These are phyloP conservation scores for Varecia variegata DNA, from an alignment of 2,797 vertebrate genomes.

Conservation along the genomic window DNA sequence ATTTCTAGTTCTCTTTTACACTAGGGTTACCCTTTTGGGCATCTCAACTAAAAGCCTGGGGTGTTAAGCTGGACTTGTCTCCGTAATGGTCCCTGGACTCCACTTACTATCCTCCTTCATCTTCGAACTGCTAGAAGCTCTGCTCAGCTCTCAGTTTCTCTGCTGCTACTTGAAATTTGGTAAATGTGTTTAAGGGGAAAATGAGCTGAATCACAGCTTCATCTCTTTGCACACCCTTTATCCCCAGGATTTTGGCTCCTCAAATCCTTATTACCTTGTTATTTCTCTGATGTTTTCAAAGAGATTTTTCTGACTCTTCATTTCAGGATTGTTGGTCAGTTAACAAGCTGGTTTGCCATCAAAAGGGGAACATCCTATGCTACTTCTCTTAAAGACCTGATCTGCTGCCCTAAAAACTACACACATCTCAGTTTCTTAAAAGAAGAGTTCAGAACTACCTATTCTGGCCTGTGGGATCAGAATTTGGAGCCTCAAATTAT, in stretches of 20 bases:
- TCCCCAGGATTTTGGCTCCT: constrained; percentile 30
- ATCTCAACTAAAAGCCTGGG: neutral
- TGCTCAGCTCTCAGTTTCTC: neutral
- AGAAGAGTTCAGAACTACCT: neutral
- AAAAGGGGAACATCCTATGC: neutral
- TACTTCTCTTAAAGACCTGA: neutral
- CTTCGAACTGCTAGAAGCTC: neutral
- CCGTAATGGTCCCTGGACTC: neutral
- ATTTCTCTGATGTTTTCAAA: constrained; percentile 54
- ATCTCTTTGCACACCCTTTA: neutral
- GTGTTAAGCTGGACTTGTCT: neutral
- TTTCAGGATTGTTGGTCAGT: neutral
- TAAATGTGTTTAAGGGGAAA: constrained; percentile 15
- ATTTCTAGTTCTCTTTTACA: neutral
- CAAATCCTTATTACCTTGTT: neutral
- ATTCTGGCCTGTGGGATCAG: neutral
- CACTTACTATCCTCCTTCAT: neutral
- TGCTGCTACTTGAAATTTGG: constrained; percentile 20
- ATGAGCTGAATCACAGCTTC: neutral
- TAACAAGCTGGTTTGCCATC: neutral
- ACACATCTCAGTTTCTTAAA: neutral
- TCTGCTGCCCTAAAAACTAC: neutral
- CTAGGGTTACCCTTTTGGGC: neutral
- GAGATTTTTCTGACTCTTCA: constrained; percentile 16
- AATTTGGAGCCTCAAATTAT: constrained; percentile 27